These are phyloP conservation scores for Chionis minor DNA, from an alignment of 2,113 vertebrate genomes.

Conservation along the genomic window DNA sequence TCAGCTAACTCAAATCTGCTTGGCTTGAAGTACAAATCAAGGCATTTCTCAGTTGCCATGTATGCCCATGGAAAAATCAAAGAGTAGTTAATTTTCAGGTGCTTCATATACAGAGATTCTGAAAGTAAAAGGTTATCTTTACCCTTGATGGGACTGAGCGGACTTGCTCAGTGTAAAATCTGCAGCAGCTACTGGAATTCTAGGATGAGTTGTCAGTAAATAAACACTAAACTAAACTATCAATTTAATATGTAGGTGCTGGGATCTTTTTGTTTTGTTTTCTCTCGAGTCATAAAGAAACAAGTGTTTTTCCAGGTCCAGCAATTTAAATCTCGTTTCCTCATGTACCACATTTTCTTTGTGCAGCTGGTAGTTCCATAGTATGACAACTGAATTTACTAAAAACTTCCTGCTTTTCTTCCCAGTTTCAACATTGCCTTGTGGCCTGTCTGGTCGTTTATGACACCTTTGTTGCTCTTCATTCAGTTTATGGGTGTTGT, in stretches of 20 bases:
- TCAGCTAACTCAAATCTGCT: neutral
- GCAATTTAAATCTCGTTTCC: neutral
- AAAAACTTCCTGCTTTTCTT: constrained; percentile 25
- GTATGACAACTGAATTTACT: neutral
- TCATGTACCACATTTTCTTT: neutral
- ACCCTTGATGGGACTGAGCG: neutral
- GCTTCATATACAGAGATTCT: neutral
- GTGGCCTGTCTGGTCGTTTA: constrained; percentile 92
- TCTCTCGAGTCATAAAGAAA: neutral
- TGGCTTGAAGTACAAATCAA: neutral
- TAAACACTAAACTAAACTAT: neutral
- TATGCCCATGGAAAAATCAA: neutral
- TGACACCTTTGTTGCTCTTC: constrained; percentile 91
- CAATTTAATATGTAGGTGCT: neutral
- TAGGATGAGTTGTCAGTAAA: neutral
- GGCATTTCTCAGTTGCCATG: neutral
- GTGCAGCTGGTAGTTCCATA: neutral
- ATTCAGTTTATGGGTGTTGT: constrained; percentile 95
- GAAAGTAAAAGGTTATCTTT: neutral
- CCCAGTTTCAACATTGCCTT: constrained; percentile 90
- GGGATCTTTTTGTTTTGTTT: neutral
- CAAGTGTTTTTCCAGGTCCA: neutral
- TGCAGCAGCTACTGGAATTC: neutral
- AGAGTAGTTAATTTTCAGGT: neutral
- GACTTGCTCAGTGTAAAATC: neutral